Evolutionary conservation across 1,140 invertebrate genomes (phyloP).

Genomic region (Holotrichia oblita): DNA sequence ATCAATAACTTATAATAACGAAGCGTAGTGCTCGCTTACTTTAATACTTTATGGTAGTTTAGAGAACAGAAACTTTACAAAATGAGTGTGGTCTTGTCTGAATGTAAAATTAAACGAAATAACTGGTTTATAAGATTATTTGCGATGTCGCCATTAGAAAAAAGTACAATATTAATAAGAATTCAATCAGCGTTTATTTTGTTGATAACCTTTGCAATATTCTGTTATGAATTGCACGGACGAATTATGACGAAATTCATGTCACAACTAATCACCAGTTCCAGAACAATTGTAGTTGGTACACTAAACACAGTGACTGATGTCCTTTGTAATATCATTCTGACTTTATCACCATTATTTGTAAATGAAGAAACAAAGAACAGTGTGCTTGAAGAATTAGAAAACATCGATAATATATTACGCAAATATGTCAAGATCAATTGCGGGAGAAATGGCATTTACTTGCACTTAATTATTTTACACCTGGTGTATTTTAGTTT

Average conservation of each 20-base stretch:
- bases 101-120: background rate
- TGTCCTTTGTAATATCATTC: background rate
- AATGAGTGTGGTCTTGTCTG: too few species aligned
- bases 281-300: background rate
- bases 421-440: background rate
- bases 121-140: background rate
- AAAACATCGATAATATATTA: background rate
- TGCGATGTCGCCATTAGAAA: background rate
- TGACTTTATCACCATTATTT: background rate
- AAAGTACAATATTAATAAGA: background rate
- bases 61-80: too few species aligned
- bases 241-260: background rate
- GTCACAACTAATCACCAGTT: background rate
- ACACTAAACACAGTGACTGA: background rate
- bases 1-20: too few species aligned
- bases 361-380: background rate
- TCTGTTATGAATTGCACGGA: background rate
- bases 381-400: background rate
- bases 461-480: background rate
- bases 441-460: background rate
- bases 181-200: background rate
- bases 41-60: too few species aligned
- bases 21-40: too few species aligned
- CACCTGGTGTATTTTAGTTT: background rate
- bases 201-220: background rate